Percentiles rank a stretch among this genome's conserved stretches.
These are phyloP conservation scores for Pheosia tremula DNA, from an alignment of 2,888 invertebrate species.

Conservation along the genomic window DNA sequence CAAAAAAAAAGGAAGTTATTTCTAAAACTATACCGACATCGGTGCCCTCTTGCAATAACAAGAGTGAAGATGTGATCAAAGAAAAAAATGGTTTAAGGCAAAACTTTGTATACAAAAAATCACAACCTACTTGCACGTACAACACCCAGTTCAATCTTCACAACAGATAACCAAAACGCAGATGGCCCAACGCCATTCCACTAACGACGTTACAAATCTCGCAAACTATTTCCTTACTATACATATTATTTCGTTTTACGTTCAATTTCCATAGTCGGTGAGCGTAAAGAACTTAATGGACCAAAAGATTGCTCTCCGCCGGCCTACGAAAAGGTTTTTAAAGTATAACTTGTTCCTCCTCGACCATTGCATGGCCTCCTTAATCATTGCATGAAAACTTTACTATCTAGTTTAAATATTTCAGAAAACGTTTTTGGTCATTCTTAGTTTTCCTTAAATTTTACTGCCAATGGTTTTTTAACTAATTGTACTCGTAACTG, in stretches of 20 bases:
- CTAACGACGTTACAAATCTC: constrained; percentile 63
- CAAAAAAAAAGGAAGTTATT: too few species aligned
- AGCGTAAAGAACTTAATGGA: constrained; percentile 82
- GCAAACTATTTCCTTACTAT: constrained; percentile 69
- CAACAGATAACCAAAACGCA: constrained; percentile 17
- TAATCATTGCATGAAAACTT: constrained; percentile 25
- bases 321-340: constrained; percentile 73
- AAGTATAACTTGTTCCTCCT: constrained; percentile 37
- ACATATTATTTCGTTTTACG: constrained; percentile 77
- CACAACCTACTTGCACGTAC: not conserved
- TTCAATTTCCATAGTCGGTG: constrained; percentile 83
- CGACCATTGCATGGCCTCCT: constrained; percentile 14
- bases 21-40: too few species aligned
- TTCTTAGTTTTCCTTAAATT: too few species aligned
- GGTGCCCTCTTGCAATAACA: too few species aligned
- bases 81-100: too few species aligned
- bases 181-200: constrained; percentile 38
- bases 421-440: not conserved
- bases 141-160: not conserved
- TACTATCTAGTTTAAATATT: too few species aligned
- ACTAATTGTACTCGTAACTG: too few species aligned
- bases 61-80: too few species aligned
- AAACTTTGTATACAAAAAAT: not conserved
- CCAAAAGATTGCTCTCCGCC: constrained; percentile 78
- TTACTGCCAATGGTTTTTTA: too few species aligned